phyloP scores from a whole-genome alignment of 2,113 vertebrate species.

The Shinisaurus crocodilurus region DNA sequence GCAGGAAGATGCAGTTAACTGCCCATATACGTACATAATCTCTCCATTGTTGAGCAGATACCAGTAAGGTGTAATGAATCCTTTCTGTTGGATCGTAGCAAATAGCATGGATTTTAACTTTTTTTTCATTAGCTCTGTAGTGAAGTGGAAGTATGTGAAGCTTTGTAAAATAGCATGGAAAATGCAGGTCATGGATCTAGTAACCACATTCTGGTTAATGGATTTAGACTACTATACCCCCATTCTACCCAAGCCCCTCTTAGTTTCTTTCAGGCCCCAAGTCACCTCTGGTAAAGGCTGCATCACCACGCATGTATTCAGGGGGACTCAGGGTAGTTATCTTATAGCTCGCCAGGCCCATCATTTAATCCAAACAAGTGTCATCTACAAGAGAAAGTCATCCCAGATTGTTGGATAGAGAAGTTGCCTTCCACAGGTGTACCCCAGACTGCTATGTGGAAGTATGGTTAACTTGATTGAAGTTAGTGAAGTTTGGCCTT shows the following conservation, averaged over 20 bases:
- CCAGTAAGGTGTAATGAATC: neutral
- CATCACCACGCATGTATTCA: neutral
- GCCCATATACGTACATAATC: too few relatives aligned
- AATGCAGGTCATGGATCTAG: neutral
- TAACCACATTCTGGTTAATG: neutral
- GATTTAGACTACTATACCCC: neutral
- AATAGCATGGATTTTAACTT: neutral
- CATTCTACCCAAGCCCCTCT: neutral
- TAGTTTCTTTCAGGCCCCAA: neutral
- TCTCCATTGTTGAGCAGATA: neutral
- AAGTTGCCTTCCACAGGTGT: neutral
- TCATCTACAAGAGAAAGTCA: neutral
- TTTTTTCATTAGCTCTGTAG: neutral
- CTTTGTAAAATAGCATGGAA: neutral
- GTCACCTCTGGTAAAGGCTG: too few relatives aligned
- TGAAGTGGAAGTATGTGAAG: fast-evolving
- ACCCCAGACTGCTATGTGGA: neutral
- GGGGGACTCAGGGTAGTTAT: neutral
- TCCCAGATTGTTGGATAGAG: neutral
- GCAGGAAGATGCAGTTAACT: neutral
- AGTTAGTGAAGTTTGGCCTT: neutral
- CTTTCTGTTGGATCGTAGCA: neutral
- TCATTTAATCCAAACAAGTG: too few relatives aligned
- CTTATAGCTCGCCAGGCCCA: neutral
- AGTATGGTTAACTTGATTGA: neutral